Evolutionary conservation across 2,888 invertebrate species (phyloP).

Genomic region (Ochlodes sylvanus): DNA sequence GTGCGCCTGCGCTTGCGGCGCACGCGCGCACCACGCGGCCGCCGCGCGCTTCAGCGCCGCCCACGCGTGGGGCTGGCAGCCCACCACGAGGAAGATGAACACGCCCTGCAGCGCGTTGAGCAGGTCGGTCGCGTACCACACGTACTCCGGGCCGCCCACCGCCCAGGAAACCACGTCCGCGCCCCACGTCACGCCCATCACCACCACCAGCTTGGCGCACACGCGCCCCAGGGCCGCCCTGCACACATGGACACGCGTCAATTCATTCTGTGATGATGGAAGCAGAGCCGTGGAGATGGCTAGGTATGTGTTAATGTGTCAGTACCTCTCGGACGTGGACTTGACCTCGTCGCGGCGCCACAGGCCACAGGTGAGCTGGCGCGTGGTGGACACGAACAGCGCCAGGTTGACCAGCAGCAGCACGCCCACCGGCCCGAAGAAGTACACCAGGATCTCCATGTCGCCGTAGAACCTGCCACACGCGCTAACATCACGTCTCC

Average conservation of each 20-base stretch:
- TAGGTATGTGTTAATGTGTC: too few species aligned
- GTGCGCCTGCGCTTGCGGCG: constrained; percentile 79
- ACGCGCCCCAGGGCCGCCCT: constrained; percentile 92
- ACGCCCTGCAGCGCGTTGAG: constrained; percentile 95
- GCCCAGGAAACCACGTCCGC: constrained; percentile 94
- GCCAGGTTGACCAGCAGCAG: constrained; percentile 91
- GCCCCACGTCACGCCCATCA: constrained; percentile 84
- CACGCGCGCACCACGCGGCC: constrained; percentile 76
- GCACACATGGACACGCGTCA: constrained; percentile 22
- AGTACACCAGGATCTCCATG: constrained; percentile 92
- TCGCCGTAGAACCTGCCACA: constrained; percentile 87
- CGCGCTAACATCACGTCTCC: not conserved
- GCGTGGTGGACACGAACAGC: constrained; percentile 92
- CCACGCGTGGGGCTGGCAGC: constrained; percentile 93
- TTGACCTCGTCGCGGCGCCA: constrained; percentile 96
- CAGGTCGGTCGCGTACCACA: constrained; percentile 94
- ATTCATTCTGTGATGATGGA: too few species aligned
- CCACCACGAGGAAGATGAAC: constrained; percentile 94
- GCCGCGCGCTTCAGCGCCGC: constrained; percentile 69
- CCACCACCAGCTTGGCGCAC: constrained; percentile 93
- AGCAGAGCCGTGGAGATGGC: too few species aligned
- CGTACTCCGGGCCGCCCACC: constrained; percentile 91
- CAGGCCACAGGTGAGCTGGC: constrained; percentile 93
- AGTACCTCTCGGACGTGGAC: constrained; percentile 86
- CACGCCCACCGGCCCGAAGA: constrained; percentile 93